phyloP scores from a whole-genome alignment of 2,113 vertebrate species.

The Actinemys pallida region DNA sequence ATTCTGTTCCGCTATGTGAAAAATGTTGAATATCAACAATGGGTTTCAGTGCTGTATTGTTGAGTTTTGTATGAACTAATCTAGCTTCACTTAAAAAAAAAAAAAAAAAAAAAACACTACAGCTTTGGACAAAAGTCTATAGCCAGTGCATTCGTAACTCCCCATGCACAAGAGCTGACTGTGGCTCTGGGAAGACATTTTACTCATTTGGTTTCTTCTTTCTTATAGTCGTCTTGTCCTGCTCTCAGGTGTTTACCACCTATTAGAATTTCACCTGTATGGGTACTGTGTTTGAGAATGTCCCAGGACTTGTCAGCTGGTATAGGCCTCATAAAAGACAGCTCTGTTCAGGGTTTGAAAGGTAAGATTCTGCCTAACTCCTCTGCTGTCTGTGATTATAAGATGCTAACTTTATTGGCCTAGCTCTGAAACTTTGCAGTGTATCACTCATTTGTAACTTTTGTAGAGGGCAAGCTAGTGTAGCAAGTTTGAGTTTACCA shows the following conservation, averaged over 20 bases:
- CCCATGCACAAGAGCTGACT: slow-evolving; percentile 92
- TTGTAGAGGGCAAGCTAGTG: slow-evolving; percentile 49
- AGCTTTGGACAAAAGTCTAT: slow-evolving; percentile 99
- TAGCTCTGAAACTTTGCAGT: slow-evolving; percentile 79
- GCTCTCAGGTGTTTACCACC: slow-evolving; percentile 81
- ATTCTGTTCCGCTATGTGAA: slow-evolving; percentile 99
- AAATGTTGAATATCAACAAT: slow-evolving; percentile 99
- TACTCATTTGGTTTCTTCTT: slow-evolving; percentile 81
- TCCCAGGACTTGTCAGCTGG: slow-evolving; percentile 81
- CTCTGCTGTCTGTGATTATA: slow-evolving; percentile 76
- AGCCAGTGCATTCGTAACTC: slow-evolving; percentile 97
- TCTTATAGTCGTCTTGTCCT: slow-evolving; percentile 75
- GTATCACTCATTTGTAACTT: slow-evolving; percentile 64
- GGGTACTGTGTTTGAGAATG: slow-evolving; percentile 77
- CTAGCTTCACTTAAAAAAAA: slow-evolving; percentile 96
- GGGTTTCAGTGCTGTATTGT: slow-evolving; percentile 99
- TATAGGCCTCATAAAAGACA: slow-evolving; percentile 81
- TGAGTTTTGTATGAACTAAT: slow-evolving; percentile 99
- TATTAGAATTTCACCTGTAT: slow-evolving; percentile 77
- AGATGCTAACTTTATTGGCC: slow-evolving; percentile 75
- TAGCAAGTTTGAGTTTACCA: slow-evolving; percentile 62
- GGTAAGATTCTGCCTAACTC: slow-evolving; percentile 83
- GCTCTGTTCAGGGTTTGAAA: slow-evolving; percentile 80
- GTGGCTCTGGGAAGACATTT: slow-evolving; percentile 90
- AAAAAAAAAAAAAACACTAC: slow-evolving; percentile 86